Evolutionary conservation across 2,888 invertebrate species (phyloP), one percentile per base, ranked within the genome.

Genomic region (Cantharis rufa): DNA sequence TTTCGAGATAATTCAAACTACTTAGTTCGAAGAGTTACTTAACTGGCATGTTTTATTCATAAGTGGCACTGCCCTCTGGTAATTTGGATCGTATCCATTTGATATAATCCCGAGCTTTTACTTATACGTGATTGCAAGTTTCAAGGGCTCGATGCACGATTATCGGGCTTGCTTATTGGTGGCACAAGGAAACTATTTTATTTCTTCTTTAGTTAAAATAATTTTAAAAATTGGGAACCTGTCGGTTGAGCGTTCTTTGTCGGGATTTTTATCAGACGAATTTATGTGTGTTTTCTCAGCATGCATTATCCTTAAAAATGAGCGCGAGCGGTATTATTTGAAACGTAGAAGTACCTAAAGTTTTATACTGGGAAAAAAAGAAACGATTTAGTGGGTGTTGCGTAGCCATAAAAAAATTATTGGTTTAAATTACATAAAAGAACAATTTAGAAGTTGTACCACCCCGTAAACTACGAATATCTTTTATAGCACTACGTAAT

Each of bases 401-500:
- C 48, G 48, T n/a, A 48, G 7, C 48, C 9, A 48, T 48, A 48
- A 48, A 48, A 32, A 48, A 48, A 48, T 48, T 48, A 48, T 48
- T 48, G 48, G 48, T n/a, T 48, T 48, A 48, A 48, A 48, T 48
- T 48, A 48, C 48, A 48, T 48, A 48, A 48, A 48, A 48, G 48
- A 48, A 48, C 48, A 48, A 48, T 66, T 66, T 66, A n/a, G 24
- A 66, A 66, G 18, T 66, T 66, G 64, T 66, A n/a, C 64, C 64
- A 66, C 64, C 64, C 64, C 64, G 64, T 21, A 18, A 66, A 66
- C 64, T 18, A 66, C 64, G 48, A 48, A 66, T 21, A 68, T 66
- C 63, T 28, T 27, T 64, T 64, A 71, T 68, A 68, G 69, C 69
- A 77, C 70, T 76, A 64, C 62, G 62, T 68, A 77, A 77, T 71